A percentile compares a stretch with the other conserved stretches of the same genome.
These are phyloP conservation scores for Dasypogon diadema DNA, from an alignment of 2,888 invertebrate genomes.

Conservation along the genomic window DNA sequence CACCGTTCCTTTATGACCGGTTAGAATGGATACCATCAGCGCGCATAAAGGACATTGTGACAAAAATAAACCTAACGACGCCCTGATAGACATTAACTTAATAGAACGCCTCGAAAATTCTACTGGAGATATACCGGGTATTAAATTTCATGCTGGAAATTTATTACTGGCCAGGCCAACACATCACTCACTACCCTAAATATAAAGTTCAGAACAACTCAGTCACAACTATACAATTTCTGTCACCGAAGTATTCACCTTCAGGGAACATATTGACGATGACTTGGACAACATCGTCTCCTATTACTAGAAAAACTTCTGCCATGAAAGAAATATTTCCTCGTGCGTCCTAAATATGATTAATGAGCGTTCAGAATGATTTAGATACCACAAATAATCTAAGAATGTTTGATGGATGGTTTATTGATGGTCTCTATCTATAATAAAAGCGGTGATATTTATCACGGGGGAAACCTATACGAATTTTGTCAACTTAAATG, in stretches of 20 bases:
- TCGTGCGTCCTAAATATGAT: conserved; percentile 24
- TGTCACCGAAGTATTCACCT: neutral
- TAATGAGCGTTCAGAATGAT: conserved; percentile 12
- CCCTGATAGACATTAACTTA: neutral
- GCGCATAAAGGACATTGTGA: too few species aligned
- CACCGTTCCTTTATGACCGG: too few species aligned
- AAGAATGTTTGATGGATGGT: conserved; percentile 19
- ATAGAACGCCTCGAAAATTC: neutral
- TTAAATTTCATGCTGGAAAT: neutral
- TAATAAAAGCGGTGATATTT: too few species aligned
- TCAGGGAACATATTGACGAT: neutral
- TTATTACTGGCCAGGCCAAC: neutral
- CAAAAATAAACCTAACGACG: neutral
- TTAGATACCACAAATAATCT: conserved; percentile 17
- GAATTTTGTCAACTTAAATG: too few species aligned
- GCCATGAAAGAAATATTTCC: neutral
- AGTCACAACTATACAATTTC: too few species aligned
- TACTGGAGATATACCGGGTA: neutral
- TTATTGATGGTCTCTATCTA: conserved; percentile 11
- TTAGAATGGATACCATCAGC: too few species aligned
- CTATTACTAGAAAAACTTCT: neutral
- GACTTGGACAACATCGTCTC: neutral
- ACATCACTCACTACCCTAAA: neutral
- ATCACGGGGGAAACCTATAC: too few species aligned
- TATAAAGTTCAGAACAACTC: too few species aligned